Percentiles rank a stretch among this genome's conserved stretches.
Conservation (phyloP, 2,113 vertebrate genomes). For the Triplophysa siluroides region DNA sequence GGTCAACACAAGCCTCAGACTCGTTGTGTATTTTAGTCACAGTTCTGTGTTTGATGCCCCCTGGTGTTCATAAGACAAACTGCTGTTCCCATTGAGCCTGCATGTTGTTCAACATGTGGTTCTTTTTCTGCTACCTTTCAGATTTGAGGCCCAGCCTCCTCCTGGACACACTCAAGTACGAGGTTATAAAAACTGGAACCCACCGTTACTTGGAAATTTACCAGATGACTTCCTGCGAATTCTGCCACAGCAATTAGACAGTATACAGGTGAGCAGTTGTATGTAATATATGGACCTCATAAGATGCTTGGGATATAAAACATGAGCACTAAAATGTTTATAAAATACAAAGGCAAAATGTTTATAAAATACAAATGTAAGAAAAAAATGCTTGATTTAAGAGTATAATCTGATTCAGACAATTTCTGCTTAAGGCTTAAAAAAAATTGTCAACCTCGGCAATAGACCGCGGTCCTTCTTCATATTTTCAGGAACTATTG, state of each 20-base stretch:
- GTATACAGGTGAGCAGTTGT: constrained; percentile 73
- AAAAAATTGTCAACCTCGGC: background rate
- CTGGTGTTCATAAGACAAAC: constrained; percentile 46
- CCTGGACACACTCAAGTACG: constrained; percentile 64
- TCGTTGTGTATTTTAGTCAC: constrained; percentile 3
- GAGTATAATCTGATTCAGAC: no score
- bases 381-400: no score
- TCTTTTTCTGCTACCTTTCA: constrained; percentile 53
- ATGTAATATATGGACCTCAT: background rate
- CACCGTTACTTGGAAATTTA: constrained; percentile 89
- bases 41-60: constrained; percentile 30
- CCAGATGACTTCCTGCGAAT: constrained; percentile 94
- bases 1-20: background rate
- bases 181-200: constrained; percentile 93
- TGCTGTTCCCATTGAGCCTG: constrained; percentile 20
- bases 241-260: constrained; percentile 85
- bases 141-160: constrained; percentile 74
- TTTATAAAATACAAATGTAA: no score
- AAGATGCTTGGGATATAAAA: no score
- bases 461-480: background rate
- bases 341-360: no score
- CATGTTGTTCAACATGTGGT: no score
- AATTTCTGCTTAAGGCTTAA: background rate
- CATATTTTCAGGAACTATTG: background rate
- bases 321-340: no score